phyloP scores from a whole-genome alignment of 2,113 vertebrate genomes.

The Malaclemys terrapin region DNA sequence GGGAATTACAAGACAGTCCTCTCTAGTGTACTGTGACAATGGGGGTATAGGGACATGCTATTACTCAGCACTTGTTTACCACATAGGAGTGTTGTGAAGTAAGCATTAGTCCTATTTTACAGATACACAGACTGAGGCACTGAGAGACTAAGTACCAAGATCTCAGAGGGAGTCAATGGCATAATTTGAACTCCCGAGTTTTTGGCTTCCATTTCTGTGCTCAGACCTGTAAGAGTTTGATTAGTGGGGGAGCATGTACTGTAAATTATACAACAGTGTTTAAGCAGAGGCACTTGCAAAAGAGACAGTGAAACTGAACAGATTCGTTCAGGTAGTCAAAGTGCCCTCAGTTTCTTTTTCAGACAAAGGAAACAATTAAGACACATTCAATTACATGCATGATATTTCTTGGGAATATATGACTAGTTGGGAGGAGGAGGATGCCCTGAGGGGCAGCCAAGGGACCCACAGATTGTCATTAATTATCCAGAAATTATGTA shows the following conservation, averaged over 20 bases:
- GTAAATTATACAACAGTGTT: background rate
- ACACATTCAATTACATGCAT: background rate
- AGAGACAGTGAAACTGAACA: background rate
- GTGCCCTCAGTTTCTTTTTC: background rate
- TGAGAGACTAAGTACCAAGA: background rate
- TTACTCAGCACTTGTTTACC: background rate
- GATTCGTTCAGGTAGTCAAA: conserved; percentile 4
- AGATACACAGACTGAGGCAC: background rate
- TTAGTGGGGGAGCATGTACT: background rate
- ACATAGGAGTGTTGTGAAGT: no score
- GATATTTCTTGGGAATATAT: conserved; percentile 20
- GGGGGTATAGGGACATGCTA: background rate
- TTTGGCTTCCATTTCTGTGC: background rate
- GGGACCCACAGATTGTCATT: background rate
- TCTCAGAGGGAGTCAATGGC: background rate
- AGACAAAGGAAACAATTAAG: background rate
- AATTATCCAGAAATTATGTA: background rate
- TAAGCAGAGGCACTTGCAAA: background rate
- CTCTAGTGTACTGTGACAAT: background rate
- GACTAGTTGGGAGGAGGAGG: background rate
- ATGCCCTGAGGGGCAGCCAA: background rate
- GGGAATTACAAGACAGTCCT: background rate
- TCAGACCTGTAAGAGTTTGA: background rate
- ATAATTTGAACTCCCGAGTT: background rate
- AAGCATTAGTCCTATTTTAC: background rate